Conservation (phyloP, 2,888 invertebrate genomes). For the Andrena camellia region DNA sequence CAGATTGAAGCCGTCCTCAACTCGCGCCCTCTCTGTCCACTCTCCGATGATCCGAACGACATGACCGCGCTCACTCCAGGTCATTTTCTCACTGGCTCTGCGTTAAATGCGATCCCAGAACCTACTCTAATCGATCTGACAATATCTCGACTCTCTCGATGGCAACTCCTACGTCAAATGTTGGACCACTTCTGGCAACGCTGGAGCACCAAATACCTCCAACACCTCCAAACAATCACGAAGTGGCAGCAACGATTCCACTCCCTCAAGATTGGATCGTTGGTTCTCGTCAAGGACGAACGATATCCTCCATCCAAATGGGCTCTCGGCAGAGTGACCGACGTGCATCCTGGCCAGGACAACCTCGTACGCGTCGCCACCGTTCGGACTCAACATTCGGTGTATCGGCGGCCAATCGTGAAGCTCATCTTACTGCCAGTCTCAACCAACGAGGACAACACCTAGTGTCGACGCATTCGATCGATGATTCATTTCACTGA, state of each 20-base stretch:
- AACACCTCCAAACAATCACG: not conserved
- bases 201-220: not conserved
- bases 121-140: not conserved
- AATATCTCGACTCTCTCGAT: not conserved
- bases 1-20: conserved; percentile 6
- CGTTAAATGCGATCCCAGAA: not conserved
- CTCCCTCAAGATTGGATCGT: not conserved
- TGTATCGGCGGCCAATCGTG: too few species aligned
- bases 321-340: not conserved
- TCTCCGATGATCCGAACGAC: not conserved
- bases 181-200: not conserved
- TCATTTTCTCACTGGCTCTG: not conserved
- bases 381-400: too few species aligned
- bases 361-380: too few species aligned
- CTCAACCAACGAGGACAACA: too few species aligned
- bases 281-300: not conserved
- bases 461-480: too few species aligned
- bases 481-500: too few species aligned
- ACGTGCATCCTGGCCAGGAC: too few species aligned
- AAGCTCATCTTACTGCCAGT: too few species aligned
- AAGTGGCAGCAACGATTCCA: not conserved
- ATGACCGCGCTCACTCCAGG: not conserved
- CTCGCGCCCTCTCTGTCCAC: not conserved
- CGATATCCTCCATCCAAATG: conserved; percentile 1
- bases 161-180: not conserved